Percentiles rank a stretch among this genome's conserved stretches.
These are phyloP conservation scores for Scopus umbretta DNA, from an alignment of 2,113 vertebrate species.

Conservation along the genomic window DNA sequence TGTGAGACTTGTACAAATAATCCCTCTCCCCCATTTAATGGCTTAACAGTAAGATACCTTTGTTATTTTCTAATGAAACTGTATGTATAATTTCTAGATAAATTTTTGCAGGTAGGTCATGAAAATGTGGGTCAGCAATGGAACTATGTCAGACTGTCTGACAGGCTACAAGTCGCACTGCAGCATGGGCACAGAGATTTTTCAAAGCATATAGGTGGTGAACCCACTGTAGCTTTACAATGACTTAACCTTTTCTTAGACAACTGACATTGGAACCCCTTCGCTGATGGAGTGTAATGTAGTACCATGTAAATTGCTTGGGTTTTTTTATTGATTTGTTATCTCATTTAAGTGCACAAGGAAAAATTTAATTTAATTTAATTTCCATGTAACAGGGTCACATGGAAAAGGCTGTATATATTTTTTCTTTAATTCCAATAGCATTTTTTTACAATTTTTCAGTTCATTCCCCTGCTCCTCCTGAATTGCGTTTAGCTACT, in stretches of 20 bases:
- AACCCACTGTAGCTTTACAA: background rate
- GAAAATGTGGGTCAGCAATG: background rate
- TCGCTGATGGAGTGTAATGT: background rate
- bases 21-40: conserved; percentile 24
- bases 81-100: background rate
- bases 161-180: background rate
- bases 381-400: background rate
- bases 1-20: conserved; percentile 30
- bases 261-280: background rate
- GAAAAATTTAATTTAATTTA: background rate
- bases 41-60: conserved; percentile 11
- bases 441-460: background rate
- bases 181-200: background rate
- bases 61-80: conserved; percentile 44
- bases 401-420: background rate
- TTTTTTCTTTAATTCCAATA: background rate
- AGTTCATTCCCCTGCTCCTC: background rate
- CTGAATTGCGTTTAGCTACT: background rate
- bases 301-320: background rate
- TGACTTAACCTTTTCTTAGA: background rate
- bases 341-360: background rate
- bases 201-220: background rate
- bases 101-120: background rate
- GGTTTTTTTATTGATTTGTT: background rate
- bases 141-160: background rate